Percentiles rank a stretch among this genome's conserved stretches.
phyloP scores from a whole-genome alignment of 2,888 invertebrate genomes.

The Drosophila fungiperda region DNA sequence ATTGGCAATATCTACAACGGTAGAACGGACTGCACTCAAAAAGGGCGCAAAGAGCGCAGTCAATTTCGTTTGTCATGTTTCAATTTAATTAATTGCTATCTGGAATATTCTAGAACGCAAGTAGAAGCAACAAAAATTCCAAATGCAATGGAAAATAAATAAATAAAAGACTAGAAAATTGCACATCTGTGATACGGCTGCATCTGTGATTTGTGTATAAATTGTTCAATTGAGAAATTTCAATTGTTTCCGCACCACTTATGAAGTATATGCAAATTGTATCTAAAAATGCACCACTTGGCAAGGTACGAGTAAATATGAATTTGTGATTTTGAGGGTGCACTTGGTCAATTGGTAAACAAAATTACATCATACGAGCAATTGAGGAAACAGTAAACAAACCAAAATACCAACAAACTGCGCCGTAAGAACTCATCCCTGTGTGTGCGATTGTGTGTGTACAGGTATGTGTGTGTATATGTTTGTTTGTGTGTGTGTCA shows the following conservation, averaged over 20 bases:
- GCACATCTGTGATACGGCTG: conserved; percentile 15
- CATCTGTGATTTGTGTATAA: conserved; percentile 37
- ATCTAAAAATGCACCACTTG: not conserved
- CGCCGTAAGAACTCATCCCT: conserved; percentile 10
- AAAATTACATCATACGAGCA: conserved; percentile 52
- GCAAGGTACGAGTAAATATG: not conserved
- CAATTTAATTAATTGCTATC: conserved; percentile 37
- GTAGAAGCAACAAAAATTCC: not conserved
- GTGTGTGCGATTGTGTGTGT: not conserved
- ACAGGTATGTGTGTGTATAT: not conserved
- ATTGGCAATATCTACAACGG: conserved; percentile 3
- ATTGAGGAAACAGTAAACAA: conserved; percentile 32
- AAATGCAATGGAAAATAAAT: conserved; percentile 37
- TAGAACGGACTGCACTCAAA: conserved; percentile 14
- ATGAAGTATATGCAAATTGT: not conserved
- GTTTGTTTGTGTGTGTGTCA: not conserved
- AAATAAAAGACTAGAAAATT: conserved; percentile 9
- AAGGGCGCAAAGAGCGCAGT: conserved; percentile 23
- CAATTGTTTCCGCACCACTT: conserved; percentile 22
- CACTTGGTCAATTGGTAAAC: conserved; percentile 40
- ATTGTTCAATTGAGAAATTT: conserved; percentile 28
- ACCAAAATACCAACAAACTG: conserved; percentile 18
- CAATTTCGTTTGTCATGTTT: conserved; percentile 53
- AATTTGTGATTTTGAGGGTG: conserved; percentile 4
- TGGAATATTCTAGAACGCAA: conserved; percentile 49